These are phyloP conservation scores for Neodon shergylaensis DNA, from an alignment of 2,113 vertebrate species.

Conservation along the genomic window DNA sequence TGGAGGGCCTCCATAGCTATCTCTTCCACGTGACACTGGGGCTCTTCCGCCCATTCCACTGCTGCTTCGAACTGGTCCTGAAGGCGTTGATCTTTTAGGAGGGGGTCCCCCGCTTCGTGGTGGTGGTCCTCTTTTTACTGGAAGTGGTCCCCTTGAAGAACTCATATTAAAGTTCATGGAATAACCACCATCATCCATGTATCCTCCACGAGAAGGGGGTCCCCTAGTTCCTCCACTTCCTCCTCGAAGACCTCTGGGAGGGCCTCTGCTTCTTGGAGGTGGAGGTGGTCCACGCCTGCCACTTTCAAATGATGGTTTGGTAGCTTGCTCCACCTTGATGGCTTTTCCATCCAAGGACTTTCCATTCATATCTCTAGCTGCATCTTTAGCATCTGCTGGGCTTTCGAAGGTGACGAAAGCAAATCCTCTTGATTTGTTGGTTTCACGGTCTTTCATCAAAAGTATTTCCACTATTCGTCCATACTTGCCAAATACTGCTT, in stretches of 20 bases:
- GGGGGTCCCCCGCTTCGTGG: slow-evolving; percentile 96
- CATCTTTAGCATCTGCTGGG: slow-evolving; percentile 97
- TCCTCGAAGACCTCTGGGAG: slow-evolving; percentile 92
- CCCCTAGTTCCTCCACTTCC: slow-evolving; percentile 92
- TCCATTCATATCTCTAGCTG: slow-evolving; percentile 97
- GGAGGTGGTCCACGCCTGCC: slow-evolving; percentile 92
- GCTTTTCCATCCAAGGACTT: slow-evolving; percentile 97
- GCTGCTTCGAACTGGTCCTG: slow-evolving; percentile 93
- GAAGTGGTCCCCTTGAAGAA: slow-evolving; percentile 95
- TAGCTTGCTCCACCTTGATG: slow-evolving; percentile 99
- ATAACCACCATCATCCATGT: slow-evolving; percentile 84
- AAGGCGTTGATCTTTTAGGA: slow-evolving; percentile 94
- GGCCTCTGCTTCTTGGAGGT: slow-evolving; percentile 93
- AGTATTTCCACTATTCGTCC: slow-evolving; percentile 97
- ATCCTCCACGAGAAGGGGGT: slow-evolving; percentile 93
- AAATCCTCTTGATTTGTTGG: slow-evolving; percentile 98
- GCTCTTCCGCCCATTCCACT: slow-evolving; percentile 92
- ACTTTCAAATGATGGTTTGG: slow-evolving; percentile 96
- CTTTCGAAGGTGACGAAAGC: slow-evolving; percentile 97
- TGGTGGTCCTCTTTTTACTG: slow-evolving; percentile 96
- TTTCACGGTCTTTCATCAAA: slow-evolving; percentile 98
- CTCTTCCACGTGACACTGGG: slow-evolving; percentile 94
- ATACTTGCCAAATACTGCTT: slow-evolving; percentile 97
- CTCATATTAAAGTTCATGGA: slow-evolving; percentile 84
- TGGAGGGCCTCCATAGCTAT: slow-evolving; percentile 94